These are phyloP conservation scores for Falco concolor DNA, from an alignment of 2,797 vertebrate genomes.

Conservation along the genomic window DNA sequence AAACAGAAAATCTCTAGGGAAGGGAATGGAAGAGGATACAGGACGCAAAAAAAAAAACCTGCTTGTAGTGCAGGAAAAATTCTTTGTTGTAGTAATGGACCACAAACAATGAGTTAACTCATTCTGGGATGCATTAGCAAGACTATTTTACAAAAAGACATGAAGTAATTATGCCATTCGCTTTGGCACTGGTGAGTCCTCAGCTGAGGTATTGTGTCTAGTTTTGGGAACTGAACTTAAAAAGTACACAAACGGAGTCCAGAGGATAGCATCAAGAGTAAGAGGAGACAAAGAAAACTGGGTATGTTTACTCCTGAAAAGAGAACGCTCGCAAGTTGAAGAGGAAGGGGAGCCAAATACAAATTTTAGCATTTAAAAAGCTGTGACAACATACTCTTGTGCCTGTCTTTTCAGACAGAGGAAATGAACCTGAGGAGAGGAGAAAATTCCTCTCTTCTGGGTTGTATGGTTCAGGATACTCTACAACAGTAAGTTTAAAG, in stretches of 20 bases:
- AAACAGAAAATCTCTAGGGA: slow-evolving; percentile 10
- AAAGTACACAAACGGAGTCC: background rate
- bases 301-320: background rate
- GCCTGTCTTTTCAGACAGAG: background rate
- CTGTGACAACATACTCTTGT: background rate
- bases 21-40: background rate
- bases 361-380: background rate
- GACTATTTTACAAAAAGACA: background rate
- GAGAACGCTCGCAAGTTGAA: background rate
- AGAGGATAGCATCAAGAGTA: background rate
- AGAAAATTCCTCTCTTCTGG: background rate
- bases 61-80: background rate
- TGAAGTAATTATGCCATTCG: background rate
- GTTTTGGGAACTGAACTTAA: background rate
- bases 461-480: background rate
- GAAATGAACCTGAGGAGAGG: background rate
- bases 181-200: background rate
- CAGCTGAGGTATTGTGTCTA: background rate
- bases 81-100: background rate
- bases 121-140: background rate
- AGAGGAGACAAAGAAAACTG: background rate
- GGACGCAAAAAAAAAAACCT: background rate
- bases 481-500: background rate
- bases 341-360: background rate
- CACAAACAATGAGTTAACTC: background rate